A percentile compares a stretch with the other conserved stretches of the same genome.
phyloP scores from a whole-genome alignment of 2,888 invertebrate genomes.

The Lucinisca nassula region DNA sequence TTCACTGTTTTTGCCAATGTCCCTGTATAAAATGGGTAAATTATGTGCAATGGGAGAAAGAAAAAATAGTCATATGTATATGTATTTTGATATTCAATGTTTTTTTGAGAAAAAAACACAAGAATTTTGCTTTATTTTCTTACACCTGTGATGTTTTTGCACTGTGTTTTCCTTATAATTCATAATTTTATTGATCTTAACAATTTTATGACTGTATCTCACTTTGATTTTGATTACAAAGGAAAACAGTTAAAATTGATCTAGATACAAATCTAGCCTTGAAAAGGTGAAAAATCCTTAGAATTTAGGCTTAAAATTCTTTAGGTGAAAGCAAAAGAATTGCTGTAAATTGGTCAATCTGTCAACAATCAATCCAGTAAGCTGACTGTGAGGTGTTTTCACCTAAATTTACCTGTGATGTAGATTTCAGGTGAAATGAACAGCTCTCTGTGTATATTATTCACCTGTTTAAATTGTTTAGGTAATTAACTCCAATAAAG shows the following conservation, averaged over 20 bases:
- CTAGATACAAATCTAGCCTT: background rate
- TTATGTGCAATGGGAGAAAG: too few species aligned
- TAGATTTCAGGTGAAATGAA: constrained; percentile 6
- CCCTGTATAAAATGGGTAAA: too few species aligned
- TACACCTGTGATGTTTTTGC: too few species aligned
- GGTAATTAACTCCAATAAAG: background rate
- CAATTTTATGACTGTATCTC: background rate
- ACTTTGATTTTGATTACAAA: background rate
- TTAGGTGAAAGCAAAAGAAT: background rate
- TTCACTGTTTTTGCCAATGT: too few species aligned
- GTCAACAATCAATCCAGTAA: background rate
- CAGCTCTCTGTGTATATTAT: background rate
- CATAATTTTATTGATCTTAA: background rate
- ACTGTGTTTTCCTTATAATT: background rate
- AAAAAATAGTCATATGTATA: too few species aligned
- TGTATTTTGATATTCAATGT: too few species aligned
- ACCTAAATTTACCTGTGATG: background rate
- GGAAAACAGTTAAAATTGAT: background rate
- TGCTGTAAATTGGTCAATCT: background rate
- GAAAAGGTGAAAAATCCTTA: constrained; percentile 10
- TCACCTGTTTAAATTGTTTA: background rate
- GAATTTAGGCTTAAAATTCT: background rate
- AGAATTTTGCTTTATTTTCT: too few species aligned
- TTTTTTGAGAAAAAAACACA: too few species aligned
- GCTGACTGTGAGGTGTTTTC: background rate